Evolutionary conservation across 2,888 invertebrate species (phyloP).

Genomic region (Habrosyne pyritoides): DNA sequence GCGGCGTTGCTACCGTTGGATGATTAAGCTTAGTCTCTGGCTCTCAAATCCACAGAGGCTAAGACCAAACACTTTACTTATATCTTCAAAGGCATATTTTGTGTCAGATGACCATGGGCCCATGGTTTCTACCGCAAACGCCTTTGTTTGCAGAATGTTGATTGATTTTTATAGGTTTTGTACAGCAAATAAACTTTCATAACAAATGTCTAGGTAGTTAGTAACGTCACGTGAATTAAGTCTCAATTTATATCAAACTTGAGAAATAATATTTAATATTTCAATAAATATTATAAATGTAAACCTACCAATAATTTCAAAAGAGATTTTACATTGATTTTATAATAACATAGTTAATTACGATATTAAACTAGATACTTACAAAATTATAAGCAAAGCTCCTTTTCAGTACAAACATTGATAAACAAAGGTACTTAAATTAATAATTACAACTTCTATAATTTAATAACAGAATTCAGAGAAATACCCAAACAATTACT

Average conservation of each 20-base stretch:
- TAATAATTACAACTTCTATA: background rate
- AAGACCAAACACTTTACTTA: no score
- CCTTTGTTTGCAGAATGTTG: background rate
- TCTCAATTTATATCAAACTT: background rate
- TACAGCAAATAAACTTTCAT: no score
- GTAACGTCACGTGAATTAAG: no score
- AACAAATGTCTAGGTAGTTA: background rate
- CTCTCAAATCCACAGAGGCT: no score
- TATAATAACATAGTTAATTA: background rate
- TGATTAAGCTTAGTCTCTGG: no score
- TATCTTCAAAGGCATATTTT: no score
- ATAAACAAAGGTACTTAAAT: background rate
- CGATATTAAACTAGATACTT: background rate
- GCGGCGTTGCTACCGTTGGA: no score
- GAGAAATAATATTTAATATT: background rate
- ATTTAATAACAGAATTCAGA: background rate
- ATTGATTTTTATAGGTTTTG: no score
- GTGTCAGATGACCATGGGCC: no score
- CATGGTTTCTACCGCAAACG: no score
- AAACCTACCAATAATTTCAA: background rate
- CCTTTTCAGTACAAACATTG: background rate
- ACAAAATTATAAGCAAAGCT: background rate
- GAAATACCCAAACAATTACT: background rate
- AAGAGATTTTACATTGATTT: background rate
- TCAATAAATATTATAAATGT: no score